These are phyloP conservation scores for Cottus gobio DNA, from an alignment of 2,113 vertebrate species.

Conservation along the genomic window DNA sequence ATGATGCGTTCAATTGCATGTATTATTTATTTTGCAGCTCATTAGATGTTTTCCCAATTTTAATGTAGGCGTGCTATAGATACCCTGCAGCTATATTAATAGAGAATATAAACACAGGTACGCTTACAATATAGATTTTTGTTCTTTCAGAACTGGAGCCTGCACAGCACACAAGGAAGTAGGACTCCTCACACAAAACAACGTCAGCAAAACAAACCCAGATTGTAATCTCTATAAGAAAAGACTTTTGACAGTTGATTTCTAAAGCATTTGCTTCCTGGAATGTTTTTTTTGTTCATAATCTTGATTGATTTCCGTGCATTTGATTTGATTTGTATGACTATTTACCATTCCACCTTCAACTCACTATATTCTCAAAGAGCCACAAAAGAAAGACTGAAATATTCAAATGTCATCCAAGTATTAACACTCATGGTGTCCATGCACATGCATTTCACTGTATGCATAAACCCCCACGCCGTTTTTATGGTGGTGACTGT, in stretches of 20 bases:
- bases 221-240: not conserved
- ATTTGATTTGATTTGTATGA: not conserved
- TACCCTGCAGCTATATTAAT: not conserved
- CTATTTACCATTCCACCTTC: not conserved
- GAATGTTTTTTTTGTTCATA: not conserved
- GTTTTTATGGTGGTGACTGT: not conserved
- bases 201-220: not conserved
- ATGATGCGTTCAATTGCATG: not conserved
- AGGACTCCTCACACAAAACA: slow-evolving; percentile 1
- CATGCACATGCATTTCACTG: not conserved
- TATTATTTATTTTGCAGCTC: not conserved
- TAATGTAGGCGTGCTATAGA: not conserved
- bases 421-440: not conserved
- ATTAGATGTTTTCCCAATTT: not conserved
- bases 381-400: not conserved
- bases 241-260: not conserved
- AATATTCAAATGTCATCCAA: not conserved
- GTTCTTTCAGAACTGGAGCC: slow-evolving; percentile 33
- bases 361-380: not conserved
- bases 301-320: not conserved
- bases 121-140: not conserved
- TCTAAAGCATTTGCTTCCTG: not conserved
- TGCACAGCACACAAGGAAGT: not conserved
- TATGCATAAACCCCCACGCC: not conserved
- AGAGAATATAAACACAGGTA: not conserved